phyloP scores from a whole-genome alignment of 1,140 invertebrate species.

The Steinernema khuongi region DNA sequence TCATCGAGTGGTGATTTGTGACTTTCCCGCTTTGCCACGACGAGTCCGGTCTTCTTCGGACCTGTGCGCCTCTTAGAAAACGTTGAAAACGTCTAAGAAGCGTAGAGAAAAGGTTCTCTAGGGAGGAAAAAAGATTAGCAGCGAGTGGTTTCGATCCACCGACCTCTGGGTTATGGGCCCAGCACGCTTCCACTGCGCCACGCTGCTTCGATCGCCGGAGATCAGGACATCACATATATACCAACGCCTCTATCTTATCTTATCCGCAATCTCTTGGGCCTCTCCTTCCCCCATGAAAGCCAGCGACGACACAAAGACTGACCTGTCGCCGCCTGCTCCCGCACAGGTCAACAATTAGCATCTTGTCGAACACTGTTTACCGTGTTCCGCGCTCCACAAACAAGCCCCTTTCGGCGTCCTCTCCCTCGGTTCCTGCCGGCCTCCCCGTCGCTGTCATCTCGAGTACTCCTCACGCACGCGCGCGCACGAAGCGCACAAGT shows the following conservation, averaged over 20 bases:
- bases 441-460: background rate
- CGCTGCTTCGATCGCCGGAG: conserved; percentile 79
- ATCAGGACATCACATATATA: too few relatives aligned
- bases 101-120: background rate
- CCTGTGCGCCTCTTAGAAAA: background rate
- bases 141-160: conserved; percentile 90
- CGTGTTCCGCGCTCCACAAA: background rate
- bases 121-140: conserved; percentile 66
- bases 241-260: too few relatives aligned
- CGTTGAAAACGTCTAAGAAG: background rate
- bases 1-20: background rate
- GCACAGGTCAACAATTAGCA: background rate
- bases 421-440: background rate
- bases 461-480: background rate
- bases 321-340: background rate
- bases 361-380: conserved; percentile 1
- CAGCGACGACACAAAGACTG: too few relatives aligned
- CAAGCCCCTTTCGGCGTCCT: background rate
- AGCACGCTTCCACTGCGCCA: conserved; percentile 96
- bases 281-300: too few relatives aligned
- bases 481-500: background rate
- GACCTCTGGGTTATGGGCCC: conserved; percentile 96
- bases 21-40: background rate
- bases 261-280: too few relatives aligned
- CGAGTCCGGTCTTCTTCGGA: too few relatives aligned